A percentile compares a stretch with the other conserved stretches of the same genome.
Evolutionary conservation across 2,113 vertebrate species (phyloP).

Genomic region (Potamarius usumacintae): DNA sequence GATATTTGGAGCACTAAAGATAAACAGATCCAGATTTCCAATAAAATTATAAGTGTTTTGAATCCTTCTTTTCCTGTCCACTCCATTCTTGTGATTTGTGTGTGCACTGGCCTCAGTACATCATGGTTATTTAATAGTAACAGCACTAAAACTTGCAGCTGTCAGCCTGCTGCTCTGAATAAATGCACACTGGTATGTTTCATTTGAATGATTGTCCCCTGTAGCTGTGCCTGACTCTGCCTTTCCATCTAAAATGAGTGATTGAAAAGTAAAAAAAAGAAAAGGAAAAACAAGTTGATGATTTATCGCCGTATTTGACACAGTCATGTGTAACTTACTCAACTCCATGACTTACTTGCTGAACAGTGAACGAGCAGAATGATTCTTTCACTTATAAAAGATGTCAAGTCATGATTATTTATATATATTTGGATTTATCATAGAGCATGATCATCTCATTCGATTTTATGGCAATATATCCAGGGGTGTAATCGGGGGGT

Average conservation of each 20-base stretch:
- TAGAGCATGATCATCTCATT: not conserved
- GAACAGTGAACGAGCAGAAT: not conserved
- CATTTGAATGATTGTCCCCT: conserved; percentile 39
- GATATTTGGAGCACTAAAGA: not conserved
- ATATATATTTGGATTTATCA: not conserved
- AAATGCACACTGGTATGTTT: conserved; percentile 22
- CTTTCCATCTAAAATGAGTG: conserved; percentile 28
- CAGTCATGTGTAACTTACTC: conserved; percentile 26
- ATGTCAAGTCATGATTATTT: not conserved
- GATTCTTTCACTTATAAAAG: not conserved
- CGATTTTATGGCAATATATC: not conserved
- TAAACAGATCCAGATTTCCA: not conserved
- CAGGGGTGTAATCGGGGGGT: not conserved
- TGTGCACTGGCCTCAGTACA: conserved; percentile 24
- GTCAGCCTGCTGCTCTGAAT: conserved; percentile 26
- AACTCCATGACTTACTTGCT: conserved; percentile 23
- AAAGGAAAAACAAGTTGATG: not conserved
- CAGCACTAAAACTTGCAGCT: conserved; percentile 31
- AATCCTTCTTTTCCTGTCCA: not conserved
- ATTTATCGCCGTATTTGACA: conserved; percentile 38
- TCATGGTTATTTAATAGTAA: conserved; percentile 23
- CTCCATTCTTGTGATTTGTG: not conserved
- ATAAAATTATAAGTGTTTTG: not conserved
- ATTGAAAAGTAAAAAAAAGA: not conserved
- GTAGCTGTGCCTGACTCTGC: conserved; percentile 9